Base-by-base conservation (phyloP, 2,113 vertebrate genomes). In the Festucalex cinctus region DNA sequence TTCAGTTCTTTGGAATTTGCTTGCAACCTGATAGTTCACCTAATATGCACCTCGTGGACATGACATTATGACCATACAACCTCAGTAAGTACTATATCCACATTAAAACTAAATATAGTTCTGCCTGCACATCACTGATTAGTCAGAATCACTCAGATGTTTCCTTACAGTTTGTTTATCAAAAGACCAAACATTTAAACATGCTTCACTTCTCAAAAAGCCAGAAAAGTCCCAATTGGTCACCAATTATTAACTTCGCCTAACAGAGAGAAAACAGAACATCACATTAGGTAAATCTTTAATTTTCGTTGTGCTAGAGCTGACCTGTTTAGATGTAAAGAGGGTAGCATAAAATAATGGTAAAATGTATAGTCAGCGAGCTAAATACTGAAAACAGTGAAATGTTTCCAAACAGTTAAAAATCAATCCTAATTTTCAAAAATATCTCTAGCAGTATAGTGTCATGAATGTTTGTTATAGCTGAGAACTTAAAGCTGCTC, bases 121-220 rank as follows among this genome's bases (percentile, higher is more conserved):
- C 54, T 14, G 13, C 10, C 1, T 6, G 28, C 32, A 22, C 46
- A 51, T 85, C 76, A 88, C 74, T 84, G n/a, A 89, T 88, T 86
- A 87, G 77, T 71, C 68, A 56, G 78, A 78, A 83, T 77, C 80
- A 76, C 48, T 9, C 48, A 53, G 22, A 49, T 56, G 56, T 41
- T 74, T 32, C 66, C 65, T 65, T 75, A 69, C 66, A 63, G 26
- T 75, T 26, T 82, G 70, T 83, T 84, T 77, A 71, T 53, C 68
- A 35, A 57, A 49, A 35, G 60, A 85, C 82, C 86, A 88, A 86
- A 85, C 76, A 89, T 90, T 90, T 26, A 86, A 88, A 80, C 77
- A 39, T 65, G 57, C 76, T 66, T 78, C 81, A 86, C 36, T 5
- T 62, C 64, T 67, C 20, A 74, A 71, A 68, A 69, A 46, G 48